phyloP scores from a whole-genome alignment of 2,888 invertebrate species.

The Auanema sp. region DNA sequence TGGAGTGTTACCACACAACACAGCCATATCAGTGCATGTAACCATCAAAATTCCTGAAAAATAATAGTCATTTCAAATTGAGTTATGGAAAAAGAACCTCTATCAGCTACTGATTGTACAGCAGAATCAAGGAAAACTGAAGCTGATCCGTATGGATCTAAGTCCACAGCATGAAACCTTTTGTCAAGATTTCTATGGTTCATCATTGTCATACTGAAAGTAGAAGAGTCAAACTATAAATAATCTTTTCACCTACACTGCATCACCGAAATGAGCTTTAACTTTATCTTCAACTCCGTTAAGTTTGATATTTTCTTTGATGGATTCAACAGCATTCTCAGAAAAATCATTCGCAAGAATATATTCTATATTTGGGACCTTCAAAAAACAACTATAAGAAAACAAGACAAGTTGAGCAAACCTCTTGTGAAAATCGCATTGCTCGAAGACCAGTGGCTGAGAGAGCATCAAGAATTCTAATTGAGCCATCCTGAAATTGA shows the following conservation, averaged over 20 bases:
- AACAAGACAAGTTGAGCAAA: not conserved
- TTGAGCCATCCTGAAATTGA: conserved; percentile 35
- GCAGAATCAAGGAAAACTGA: conserved; percentile 87
- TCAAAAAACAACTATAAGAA: not conserved
- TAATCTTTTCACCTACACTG: conserved; percentile 72
- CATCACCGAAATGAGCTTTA: conserved; percentile 80
- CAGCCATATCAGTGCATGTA: conserved; percentile 93
- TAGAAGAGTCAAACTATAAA: not conserved
- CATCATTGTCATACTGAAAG: conserved; percentile 81
- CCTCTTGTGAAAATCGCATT: conserved; percentile 91
- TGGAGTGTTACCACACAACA: conserved; percentile 89
- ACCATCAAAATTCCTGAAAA: conserved; percentile 83
- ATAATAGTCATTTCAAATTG: not conserved
- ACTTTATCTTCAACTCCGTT: conserved; percentile 80
- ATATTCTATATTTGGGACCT: conserved; percentile 48
- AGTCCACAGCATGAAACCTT: conserved; percentile 85
- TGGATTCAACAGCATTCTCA: conserved; percentile 80
- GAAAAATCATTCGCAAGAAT: conserved; percentile 73
- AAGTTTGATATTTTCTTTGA: conserved; percentile 77
- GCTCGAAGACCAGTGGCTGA: conserved; percentile 93
- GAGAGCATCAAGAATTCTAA: conserved; percentile 82
- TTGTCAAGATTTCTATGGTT: conserved; percentile 73
- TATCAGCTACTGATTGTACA: conserved; percentile 70
- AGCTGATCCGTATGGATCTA: conserved; percentile 97
- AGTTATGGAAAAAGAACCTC: conserved; percentile 49